Conservation (phyloP, 2,888 invertebrate species). For the Drosophila atripex region DNA sequence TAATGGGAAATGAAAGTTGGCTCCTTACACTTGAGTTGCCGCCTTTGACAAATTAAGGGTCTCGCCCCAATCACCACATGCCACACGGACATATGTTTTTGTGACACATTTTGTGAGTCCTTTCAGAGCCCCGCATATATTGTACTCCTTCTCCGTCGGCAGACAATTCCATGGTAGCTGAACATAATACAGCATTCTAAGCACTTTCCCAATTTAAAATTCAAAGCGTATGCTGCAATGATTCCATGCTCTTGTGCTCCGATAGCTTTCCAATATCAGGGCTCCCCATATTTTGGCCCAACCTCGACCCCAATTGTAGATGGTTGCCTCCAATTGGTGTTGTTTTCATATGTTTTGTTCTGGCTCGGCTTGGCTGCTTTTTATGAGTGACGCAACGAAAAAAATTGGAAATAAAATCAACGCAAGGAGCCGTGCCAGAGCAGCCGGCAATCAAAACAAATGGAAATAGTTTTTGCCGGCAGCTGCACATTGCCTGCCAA, state of each 20-base stretch:
- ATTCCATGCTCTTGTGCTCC: conserved; percentile 26
- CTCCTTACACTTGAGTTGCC: conserved; percentile 27
- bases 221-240: conserved; percentile 34
- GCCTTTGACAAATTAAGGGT: conserved; percentile 35
- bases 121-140: conserved; percentile 4
- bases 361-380: conserved; percentile 37
- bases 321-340: conserved; percentile 14
- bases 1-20: conserved; percentile 36
- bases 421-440: conserved; percentile 21
- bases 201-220: conserved; percentile 33
- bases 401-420: conserved; percentile 9
- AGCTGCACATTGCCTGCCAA: conserved; percentile 61
- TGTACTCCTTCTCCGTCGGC: background rate
- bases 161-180: conserved; percentile 1
- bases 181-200: background rate
- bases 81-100: conserved; percentile 3
- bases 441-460: conserved; percentile 52
- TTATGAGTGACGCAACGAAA: conserved; percentile 50
- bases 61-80: background rate
- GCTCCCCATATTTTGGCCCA: conserved; percentile 11
- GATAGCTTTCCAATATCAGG: conserved; percentile 30
- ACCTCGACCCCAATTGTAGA: conserved; percentile 67
- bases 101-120: conserved; percentile 3
- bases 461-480: conserved; percentile 64
- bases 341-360: conserved; percentile 27